Conservation (phyloP, 2,113 vertebrate species). For the Eulacestoma nigropectus region DNA sequence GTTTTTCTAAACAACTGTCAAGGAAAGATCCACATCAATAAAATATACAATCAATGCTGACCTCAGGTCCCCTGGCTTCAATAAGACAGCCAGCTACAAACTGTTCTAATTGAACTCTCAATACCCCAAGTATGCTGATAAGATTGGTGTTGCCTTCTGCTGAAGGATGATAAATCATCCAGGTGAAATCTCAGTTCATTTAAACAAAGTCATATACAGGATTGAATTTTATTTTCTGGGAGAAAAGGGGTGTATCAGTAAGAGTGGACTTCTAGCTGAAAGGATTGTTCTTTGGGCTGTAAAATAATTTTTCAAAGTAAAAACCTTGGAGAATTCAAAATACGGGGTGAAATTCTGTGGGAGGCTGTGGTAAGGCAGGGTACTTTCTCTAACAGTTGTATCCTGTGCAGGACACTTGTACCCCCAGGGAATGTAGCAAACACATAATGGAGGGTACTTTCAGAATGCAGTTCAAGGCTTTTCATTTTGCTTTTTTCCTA, state of each 20-base stretch:
- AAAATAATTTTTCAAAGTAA: neutral
- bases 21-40: neutral
- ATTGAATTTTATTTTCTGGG: neutral
- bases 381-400: neutral
- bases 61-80: neutral
- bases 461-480: neutral
- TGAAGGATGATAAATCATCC: conserved; percentile 32
- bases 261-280: neutral
- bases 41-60: neutral
- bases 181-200: neutral
- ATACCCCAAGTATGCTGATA: neutral
- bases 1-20: neutral
- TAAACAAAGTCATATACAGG: neutral
- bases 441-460: neutral
- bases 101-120: neutral
- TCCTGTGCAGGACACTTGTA: neutral
- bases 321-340: neutral
- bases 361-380: neutral
- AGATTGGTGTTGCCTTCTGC: neutral
- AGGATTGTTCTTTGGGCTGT: neutral
- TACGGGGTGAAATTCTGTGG: neutral
- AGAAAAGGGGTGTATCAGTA: neutral
- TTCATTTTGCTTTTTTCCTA: neutral
- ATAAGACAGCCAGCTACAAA: neutral
- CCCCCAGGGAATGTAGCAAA: neutral